A percentile compares a stretch with the other conserved stretches of the same genome.
Evolutionary conservation across 2,888 invertebrate genomes (phyloP).

Genomic region (Tanytarsus gracilentus): DNA sequence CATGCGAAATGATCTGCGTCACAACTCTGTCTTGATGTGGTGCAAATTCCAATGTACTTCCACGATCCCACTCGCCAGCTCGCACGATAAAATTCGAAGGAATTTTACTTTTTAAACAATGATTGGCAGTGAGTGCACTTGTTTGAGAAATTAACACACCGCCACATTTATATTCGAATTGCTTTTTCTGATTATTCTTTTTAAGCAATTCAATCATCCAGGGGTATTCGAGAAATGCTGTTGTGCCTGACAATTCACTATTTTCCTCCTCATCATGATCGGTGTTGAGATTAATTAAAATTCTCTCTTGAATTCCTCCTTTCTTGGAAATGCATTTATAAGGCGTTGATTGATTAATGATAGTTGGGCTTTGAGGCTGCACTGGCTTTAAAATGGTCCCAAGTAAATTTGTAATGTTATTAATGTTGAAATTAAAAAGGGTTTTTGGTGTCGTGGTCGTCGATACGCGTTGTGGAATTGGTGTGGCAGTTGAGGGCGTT

Average conservation of each 20-base stretch:
- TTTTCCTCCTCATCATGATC: conserved; percentile 17
- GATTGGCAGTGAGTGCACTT: conserved; percentile 3
- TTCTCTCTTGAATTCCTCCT: conserved; percentile 13
- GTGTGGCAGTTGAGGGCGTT: background rate
- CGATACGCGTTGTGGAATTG: background rate
- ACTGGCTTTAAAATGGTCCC: conserved; percentile 7
- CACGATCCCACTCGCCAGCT: conserved; percentile 73
- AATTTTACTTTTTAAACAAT: conserved; percentile 46
- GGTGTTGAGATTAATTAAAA: background rate
- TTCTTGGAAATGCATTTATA: background rate
- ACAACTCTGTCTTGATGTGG: conserved; percentile 61
- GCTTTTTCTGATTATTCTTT: background rate
- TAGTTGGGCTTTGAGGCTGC: too few species aligned
- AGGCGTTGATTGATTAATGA: background rate
- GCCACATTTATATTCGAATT: conserved; percentile 23
- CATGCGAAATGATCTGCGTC: conserved; percentile 34
- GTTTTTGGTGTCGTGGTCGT: background rate
- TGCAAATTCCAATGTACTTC: conserved; percentile 55
- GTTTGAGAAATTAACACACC: conserved; percentile 14
- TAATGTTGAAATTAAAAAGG: background rate
- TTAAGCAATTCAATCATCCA: conserved; percentile 20
- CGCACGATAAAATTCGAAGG: conserved; percentile 51
- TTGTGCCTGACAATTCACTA: background rate
- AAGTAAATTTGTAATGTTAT: conserved; percentile 3
- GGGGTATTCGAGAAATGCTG: conserved; percentile 11